These are phyloP conservation scores for Nephrotoma flavescens DNA, from an alignment of 2,888 invertebrate genomes.

Conservation along the genomic window DNA sequence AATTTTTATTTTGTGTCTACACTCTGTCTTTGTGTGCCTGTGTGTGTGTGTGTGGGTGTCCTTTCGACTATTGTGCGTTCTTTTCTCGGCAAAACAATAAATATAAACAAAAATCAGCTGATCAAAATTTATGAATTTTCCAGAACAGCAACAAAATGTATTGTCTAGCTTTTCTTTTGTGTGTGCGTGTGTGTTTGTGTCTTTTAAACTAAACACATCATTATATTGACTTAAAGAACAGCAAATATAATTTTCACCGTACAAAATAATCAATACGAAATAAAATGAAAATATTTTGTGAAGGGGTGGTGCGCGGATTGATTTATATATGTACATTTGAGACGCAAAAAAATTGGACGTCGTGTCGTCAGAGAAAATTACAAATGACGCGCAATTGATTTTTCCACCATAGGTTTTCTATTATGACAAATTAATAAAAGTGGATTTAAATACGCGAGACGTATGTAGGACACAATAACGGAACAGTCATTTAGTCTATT, in stretches of 20 bases:
- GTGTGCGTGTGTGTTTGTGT: background rate
- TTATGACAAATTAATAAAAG: background rate
- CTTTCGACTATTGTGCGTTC: background rate
- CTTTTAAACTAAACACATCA: background rate
- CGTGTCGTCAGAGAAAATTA: background rate
- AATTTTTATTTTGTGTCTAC: background rate
- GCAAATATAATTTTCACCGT: background rate
- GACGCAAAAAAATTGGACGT: background rate
- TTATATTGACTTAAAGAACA: background rate
- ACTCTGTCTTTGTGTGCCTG: background rate
- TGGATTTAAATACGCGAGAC: background rate
- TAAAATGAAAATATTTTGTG: background rate
- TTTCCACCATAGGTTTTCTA: background rate
- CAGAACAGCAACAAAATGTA: background rate
- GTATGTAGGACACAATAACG: background rate
- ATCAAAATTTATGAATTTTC: background rate
- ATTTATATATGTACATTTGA: background rate
- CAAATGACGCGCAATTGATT: background rate
- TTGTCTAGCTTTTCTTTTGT: background rate
- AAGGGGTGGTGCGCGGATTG: background rate
- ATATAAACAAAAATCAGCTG: background rate
- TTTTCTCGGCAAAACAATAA: background rate
- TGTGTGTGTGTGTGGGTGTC: background rate
- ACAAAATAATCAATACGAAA: background rate
- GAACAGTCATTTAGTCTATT: background rate